phyloP scores from a whole-genome alignment of 2,888 invertebrate genomes.

The Volucella inflata region DNA sequence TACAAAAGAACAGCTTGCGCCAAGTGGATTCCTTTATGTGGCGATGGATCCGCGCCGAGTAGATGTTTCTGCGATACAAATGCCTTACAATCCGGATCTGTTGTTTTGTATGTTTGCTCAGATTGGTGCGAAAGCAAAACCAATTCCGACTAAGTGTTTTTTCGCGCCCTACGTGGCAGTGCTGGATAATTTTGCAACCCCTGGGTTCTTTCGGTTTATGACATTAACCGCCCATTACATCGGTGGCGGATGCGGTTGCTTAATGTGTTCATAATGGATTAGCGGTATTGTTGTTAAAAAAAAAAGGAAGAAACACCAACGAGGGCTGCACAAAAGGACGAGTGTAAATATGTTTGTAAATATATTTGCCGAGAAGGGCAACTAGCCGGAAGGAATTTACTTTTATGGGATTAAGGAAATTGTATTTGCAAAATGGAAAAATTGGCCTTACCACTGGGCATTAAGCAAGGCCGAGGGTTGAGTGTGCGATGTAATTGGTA shows the following conservation, averaged over 20 bases:
- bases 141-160: conserved; percentile 70
- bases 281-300: conserved; percentile 58
- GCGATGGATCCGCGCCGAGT: neutral
- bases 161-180: neutral
- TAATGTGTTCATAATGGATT: conserved; percentile 72
- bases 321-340: conserved; percentile 33
- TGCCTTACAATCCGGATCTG: conserved; percentile 9
- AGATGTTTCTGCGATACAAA: neutral
- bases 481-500: too few species aligned
- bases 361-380: neutral
- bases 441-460: too few species aligned
- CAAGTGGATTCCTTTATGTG: neutral
- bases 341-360: neutral
- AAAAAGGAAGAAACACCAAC: neutral
- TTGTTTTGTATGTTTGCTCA: conserved; percentile 19
- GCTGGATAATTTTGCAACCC: neutral
- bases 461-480: too few species aligned
- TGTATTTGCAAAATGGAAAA: neutral
- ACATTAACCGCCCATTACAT: conserved; percentile 46
- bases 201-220: neutral
- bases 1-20: conserved; percentile 26
- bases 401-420: neutral
- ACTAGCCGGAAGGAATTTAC: neutral
- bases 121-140: conserved; percentile 65
- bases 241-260: conserved; percentile 62